Conservation (phyloP, 2,797 vertebrate species). For the Simalia tracyae region DNA sequence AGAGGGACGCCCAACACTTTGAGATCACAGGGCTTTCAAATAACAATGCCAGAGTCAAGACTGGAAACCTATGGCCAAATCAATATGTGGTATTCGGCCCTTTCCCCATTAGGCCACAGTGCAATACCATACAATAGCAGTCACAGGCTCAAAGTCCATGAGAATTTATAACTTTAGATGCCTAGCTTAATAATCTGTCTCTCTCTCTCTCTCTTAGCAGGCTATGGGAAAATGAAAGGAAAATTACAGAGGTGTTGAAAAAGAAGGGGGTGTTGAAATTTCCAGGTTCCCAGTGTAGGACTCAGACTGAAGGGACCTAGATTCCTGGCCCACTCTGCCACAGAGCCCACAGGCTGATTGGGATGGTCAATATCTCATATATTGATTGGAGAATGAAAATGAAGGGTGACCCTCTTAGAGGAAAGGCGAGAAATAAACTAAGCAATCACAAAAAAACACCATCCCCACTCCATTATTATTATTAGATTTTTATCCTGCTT, state of each 20-base stretch:
- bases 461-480: neutral
- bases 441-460: neutral
- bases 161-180: neutral
- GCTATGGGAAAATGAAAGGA: too few species aligned
- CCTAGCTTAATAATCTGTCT: neutral
- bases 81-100: neutral
- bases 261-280: neutral
- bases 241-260: too few species aligned
- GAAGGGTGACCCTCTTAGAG: neutral
- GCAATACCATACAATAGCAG: neutral
- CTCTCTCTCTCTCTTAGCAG: neutral
- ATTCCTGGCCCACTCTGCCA: neutral
- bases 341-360: neutral
- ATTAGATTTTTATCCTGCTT: neutral
- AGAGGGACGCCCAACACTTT: neutral
- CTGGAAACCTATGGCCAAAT: neutral
- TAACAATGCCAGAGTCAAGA: neutral
- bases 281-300: neutral
- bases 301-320: too few species aligned
- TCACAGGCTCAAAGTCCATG: neutral
- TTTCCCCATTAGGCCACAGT: neutral
- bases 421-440: neutral
- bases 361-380: neutral
- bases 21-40: neutral
- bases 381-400: neutral